Evolutionary conservation across 2,113 vertebrate genomes (phyloP).

Genomic region (Macrotis lagotis): DNA sequence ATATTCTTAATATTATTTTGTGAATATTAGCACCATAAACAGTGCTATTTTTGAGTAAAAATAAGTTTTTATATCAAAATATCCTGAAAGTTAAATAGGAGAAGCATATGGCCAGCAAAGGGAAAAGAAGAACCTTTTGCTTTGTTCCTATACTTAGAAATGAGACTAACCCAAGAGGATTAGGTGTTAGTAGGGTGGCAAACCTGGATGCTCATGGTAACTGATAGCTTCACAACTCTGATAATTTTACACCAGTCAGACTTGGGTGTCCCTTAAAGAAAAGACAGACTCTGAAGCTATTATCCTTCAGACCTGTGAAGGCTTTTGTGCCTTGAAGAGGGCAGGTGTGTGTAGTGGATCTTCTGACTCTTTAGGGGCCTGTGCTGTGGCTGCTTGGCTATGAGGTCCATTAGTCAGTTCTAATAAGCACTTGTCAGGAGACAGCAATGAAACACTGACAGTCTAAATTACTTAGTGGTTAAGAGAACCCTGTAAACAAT

Average conservation of each 20-base stretch:
- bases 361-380: not conserved
- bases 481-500: constrained; percentile 72
- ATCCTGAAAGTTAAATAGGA: not conserved
- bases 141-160: too few relatives aligned
- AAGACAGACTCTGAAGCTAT: not conserved
- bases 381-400: constrained; percentile 3
- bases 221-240: not conserved
- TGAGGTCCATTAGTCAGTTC: constrained; percentile 48
- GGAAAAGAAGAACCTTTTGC: not conserved
- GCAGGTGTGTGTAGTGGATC: not conserved
- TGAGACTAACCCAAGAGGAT: not conserved
- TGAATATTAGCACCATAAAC: not conserved
- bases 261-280: not conserved
- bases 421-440: constrained; percentile 73
- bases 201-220: not conserved
- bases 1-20: not conserved
- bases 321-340: not conserved
- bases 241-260: not conserved
- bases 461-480: constrained; percentile 62
- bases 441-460: constrained; percentile 52
- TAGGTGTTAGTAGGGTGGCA: not conserved
- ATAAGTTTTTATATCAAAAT: not conserved
- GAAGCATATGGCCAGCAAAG: not conserved
- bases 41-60: not conserved
- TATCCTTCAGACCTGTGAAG: not conserved